These are phyloP conservation scores for Caenorhabditis remanei DNA, from an alignment of 1,140 invertebrate species.

Conservation along the genomic window DNA sequence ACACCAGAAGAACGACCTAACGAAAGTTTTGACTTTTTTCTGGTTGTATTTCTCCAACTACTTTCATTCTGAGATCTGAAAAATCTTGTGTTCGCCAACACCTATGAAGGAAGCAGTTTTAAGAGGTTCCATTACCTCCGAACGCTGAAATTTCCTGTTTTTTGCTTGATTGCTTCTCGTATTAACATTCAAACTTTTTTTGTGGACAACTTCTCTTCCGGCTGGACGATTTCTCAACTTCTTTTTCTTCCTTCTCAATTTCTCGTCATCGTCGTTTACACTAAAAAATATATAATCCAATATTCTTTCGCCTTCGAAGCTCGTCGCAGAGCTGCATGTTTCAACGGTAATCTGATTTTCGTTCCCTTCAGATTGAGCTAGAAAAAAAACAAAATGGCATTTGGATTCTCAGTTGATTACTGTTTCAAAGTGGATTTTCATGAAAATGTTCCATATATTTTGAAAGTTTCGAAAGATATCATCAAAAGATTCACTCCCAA, in stretches of 20 bases:
- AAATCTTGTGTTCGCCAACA: too few species aligned
- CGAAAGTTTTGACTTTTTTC: too few species aligned
- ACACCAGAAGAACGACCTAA: too few species aligned
- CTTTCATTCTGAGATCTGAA: too few species aligned
- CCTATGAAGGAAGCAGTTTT: not conserved
- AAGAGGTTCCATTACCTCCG: conserved; percentile 1
- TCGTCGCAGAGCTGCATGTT: not conserved
- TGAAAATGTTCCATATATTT: too few species aligned
- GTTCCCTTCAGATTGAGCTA: not conserved
- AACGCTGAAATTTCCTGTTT: not conserved
- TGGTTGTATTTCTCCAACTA: too few species aligned
- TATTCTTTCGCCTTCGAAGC: not conserved
- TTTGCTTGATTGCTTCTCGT: not conserved
- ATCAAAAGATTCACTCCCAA: too few species aligned
- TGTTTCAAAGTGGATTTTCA: not conserved
- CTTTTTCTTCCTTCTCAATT: not conserved
- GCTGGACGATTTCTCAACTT: not conserved
- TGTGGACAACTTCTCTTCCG: not conserved
- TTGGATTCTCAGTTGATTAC: not conserved
- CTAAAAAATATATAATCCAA: too few species aligned
- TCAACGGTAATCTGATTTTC: conserved; percentile 26
- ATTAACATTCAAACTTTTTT: not conserved
- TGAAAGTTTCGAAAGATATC: too few species aligned
- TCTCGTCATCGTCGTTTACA: not conserved
- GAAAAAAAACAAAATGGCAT: conserved; percentile 8